Base-by-base conservation (phyloP, 92 coral and sea anemone species). In the Porites cylindrica region DNA sequence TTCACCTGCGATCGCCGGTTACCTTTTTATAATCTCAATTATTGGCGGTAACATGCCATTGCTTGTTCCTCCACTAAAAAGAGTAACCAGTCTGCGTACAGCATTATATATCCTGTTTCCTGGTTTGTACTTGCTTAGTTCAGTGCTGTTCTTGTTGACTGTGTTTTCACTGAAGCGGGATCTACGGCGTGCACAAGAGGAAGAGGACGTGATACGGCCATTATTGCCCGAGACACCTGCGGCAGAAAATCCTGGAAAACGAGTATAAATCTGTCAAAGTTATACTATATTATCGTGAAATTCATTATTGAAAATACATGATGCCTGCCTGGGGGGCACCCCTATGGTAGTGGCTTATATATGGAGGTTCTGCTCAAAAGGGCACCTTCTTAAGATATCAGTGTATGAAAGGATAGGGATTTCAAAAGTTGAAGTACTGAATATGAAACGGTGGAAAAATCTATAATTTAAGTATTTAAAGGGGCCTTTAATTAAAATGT, bases 1-100 rank as follows among this genome's bases (percentile, higher is more conserved):
- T 51, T 91, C 97, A 6, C 91, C 99, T 0, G 90, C 98, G 4
- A 90, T 97, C 8, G 99, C 98, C 43, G 93, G 91, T 59, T 97
- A 97, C 78, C 89, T 93, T 24, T 95, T 97, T 66, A 82, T 97
- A 23, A 97, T 97, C 68, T 86, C 96, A 19, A 97, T 97, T 8
- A 97, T 97, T 76, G 98, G 97, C n/a, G 99, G 99, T 10, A 95
- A 95, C 77, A 75, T 95, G 72, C 99, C 98, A 2, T 53, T 95
- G 60, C 88, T 93, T 6, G 99, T 97, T 8, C 98, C 98, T 1
- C 88, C 90, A 16, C 88, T 97, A 23, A 97, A 95, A 84, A 78
- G 88, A 56, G 80, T 85, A 53, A 93, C 98, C 72, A 94, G 91
- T 51, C 77, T 96, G 21, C 96, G 99, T 6, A 88, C 89, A 54